phyloP scores from a whole-genome alignment of 2,888 invertebrate species.

The Trypoxylon attenuatum region DNA sequence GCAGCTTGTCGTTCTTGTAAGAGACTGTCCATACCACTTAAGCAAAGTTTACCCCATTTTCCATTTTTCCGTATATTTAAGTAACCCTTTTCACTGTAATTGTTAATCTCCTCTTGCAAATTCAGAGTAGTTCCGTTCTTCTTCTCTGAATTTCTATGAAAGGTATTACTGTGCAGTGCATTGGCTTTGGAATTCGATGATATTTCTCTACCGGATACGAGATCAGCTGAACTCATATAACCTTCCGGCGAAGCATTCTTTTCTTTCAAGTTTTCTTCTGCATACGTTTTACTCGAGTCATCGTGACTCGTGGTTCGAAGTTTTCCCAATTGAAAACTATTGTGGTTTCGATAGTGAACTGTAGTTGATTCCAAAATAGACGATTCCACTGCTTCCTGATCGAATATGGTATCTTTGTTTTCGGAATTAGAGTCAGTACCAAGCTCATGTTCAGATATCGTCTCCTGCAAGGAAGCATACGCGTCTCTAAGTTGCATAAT shows the following conservation, averaged over 20 bases:
- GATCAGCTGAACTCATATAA: background rate
- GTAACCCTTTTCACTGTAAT: constrained; percentile 77
- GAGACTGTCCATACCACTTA: constrained; percentile 81
- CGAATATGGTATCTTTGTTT: constrained; percentile 27
- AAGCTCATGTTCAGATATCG: background rate
- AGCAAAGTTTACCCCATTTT: constrained; percentile 86
- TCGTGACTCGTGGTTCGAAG: background rate
- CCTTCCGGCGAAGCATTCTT: background rate
- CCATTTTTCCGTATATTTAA: constrained; percentile 85
- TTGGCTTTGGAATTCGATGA: constrained; percentile 48
- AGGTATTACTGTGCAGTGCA: constrained; percentile 32
- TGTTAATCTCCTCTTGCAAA: constrained; percentile 62
- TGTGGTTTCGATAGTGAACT: background rate
- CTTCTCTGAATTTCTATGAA: constrained; percentile 42
- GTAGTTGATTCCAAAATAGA: constrained; percentile 60
- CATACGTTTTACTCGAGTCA: background rate
- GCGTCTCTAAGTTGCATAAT: background rate
- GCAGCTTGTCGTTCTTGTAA: constrained; percentile 78
- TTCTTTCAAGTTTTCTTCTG: background rate
- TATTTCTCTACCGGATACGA: constrained; percentile 60
- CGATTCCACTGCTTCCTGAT: constrained; percentile 62
- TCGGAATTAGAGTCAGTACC: constrained; percentile 16
- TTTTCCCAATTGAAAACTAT: constrained; percentile 11
- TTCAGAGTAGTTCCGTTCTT: constrained; percentile 20
- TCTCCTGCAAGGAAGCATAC: background rate